Percentiles rank a stretch among this genome's conserved stretches.
These are phyloP conservation scores for Acanthosoma haemorrhoidale DNA, from an alignment of 2,888 invertebrate genomes.

Conservation along the genomic window DNA sequence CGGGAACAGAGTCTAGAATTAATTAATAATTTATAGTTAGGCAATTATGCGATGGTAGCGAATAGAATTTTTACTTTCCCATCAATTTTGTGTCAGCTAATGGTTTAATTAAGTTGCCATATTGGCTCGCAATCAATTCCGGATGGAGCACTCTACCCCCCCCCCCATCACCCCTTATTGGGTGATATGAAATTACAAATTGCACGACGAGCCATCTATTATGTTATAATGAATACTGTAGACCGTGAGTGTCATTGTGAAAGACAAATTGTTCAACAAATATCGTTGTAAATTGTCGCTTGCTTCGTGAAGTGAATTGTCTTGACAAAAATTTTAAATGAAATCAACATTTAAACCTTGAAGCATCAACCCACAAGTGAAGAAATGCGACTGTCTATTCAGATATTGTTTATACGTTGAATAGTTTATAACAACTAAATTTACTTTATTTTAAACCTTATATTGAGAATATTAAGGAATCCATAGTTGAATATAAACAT, in stretches of 20 bases:
- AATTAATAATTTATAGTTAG: neutral
- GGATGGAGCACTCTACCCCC: neutral
- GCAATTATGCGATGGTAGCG: neutral
- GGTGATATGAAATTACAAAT: neutral
- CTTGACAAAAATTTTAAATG: too few relatives aligned
- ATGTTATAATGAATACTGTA: neutral
- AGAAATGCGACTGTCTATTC: too few relatives aligned
- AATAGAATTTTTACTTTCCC: neutral
- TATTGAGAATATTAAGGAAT: too few relatives aligned
- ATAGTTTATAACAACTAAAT: too few relatives aligned
- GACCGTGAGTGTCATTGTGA: neutral
- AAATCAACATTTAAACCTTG: too few relatives aligned
- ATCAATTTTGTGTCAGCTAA: neutral
- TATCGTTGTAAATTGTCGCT: neutral
- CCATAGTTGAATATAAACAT: too few relatives aligned
- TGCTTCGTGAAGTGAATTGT: neutral
- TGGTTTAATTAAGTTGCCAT: constrained; percentile 14
- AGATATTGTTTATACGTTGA: too few relatives aligned
- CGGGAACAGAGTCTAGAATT: too few relatives aligned
- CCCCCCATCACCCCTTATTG: neutral
- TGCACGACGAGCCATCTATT: neutral
- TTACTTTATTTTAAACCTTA: too few relatives aligned
- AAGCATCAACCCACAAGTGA: too few relatives aligned
- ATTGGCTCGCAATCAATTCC: constrained; percentile 1
- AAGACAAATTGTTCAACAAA: neutral